phyloP scores from a whole-genome alignment of 2,888 invertebrate species.

The Unio delphinus region DNA sequence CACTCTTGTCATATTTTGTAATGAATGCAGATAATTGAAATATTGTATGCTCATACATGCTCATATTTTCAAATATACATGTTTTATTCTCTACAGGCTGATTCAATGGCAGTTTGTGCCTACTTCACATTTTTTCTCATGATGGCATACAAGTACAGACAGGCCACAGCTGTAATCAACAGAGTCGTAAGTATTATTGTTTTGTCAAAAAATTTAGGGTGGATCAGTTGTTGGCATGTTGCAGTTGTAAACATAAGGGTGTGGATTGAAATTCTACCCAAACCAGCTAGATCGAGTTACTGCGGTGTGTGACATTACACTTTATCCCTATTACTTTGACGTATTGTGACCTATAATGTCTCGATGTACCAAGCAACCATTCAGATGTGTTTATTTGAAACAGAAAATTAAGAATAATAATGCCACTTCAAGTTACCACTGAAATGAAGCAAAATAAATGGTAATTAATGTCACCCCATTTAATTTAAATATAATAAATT shows the following conservation, averaged over 20 bases:
- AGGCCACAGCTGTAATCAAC: constrained; percentile 60
- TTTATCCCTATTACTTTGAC: no score
- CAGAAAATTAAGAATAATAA: no score
- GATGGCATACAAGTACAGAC: constrained; percentile 69
- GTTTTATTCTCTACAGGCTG: constrained; percentile 53
- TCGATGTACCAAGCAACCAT: no score
- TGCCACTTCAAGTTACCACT: no score
- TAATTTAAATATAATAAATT: no score
- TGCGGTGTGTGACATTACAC: background rate
- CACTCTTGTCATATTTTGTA: no score
- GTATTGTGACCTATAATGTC: no score
- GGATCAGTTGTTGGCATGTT: background rate
- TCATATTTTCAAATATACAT: background rate
- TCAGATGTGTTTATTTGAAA: no score
- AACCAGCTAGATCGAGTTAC: background rate
- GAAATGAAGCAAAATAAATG: no score
- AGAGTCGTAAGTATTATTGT: constrained; percentile 51
- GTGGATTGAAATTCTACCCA: background rate
- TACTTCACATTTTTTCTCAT: constrained; percentile 70
- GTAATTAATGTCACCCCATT: no score
- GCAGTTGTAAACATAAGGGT: background rate
- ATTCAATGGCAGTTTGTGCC: constrained; percentile 64
- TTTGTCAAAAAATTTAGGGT: background rate
- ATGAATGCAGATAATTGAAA: no score
- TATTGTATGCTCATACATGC: no score